These are phyloP conservation scores for Musca domestica DNA, from an alignment of 1,140 invertebrate species.

Conservation along the genomic window DNA sequence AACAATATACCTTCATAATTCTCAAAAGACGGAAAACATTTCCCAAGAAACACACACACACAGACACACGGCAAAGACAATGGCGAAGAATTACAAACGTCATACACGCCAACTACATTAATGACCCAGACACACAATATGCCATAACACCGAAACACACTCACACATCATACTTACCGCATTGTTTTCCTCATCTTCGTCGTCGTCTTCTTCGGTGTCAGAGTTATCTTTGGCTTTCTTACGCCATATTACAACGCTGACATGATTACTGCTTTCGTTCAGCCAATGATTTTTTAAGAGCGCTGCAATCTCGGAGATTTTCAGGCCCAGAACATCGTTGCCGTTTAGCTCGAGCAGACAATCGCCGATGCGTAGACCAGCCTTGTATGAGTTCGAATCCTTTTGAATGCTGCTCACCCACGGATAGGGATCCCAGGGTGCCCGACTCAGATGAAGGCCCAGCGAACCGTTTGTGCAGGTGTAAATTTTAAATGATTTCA, in stretches of 20 bases:
- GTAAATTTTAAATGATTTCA: conserved; percentile 47
- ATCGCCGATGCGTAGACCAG: conserved; percentile 50
- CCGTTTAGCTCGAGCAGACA: conserved; percentile 53
- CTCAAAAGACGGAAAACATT: too few species aligned
- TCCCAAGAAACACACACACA: too few species aligned
- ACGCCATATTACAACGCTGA: conserved; percentile 49
- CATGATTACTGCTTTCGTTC: conserved; percentile 39
- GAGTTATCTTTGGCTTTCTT: conserved; percentile 12
- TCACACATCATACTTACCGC: conserved; percentile 8
- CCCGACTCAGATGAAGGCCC: conserved; percentile 52
- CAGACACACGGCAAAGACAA: too few species aligned
- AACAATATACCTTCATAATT: too few species aligned
- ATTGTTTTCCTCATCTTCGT: conserved; percentile 9
- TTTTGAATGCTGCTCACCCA: conserved; percentile 48
- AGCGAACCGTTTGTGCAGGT: conserved; percentile 48
- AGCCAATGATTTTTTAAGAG: conserved; percentile 47
- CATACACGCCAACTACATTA: conserved; percentile 4
- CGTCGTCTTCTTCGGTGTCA: neutral
- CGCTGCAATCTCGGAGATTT: conserved; percentile 50
- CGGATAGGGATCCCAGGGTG: conserved; percentile 55
- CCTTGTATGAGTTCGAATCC: conserved; percentile 46
- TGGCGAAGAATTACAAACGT: conserved; percentile 1
- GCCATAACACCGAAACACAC: neutral
- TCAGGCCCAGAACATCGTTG: conserved; percentile 47
- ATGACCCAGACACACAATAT: neutral